Base-by-base conservation (phyloP, 2,113 vertebrate species). In the Platysteira castanea region DNA sequence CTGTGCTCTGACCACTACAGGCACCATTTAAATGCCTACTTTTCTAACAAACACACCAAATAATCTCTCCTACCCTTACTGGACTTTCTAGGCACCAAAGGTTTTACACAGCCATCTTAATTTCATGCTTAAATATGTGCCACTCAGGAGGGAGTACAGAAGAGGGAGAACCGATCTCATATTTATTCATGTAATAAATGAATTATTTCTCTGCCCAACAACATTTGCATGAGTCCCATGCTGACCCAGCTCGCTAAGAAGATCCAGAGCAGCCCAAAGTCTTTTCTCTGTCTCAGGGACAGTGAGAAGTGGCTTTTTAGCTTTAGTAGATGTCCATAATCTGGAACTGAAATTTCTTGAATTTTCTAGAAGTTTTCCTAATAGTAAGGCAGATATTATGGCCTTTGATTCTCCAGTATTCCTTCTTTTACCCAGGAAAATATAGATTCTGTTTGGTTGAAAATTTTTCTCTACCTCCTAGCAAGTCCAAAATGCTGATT, bases 381-480 rank as follows among this genome's bases (percentile, higher is more conserved):
- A 53, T 11, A 37, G 4, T 11, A 50, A 87, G 80, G 6, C 6
- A 69, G 37, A 23, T 60, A 68, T 39, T 42, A 50, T 20, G 10
- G 5, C 9, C 13, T 77, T 54, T 39, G 15, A 33, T 81, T 1
- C 1, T 17, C 3, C 15, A 44, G 7, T 59, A 73, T 42, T 67
- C 18, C 3, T 70, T 68, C 8, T 84, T 54, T 71, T 63, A 47
- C 7, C 6, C 17, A 30, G 9, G 28, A 57, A 92, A 76, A 67
- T 20, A 31, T 0, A 74, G 11, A 5, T 8, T 52, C 53, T 30
- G 4, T 2, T 76, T 50, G 5, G 1, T 46, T 54, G 17, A 12
- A 27, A 77, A 44, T 73, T 59, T 49, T 54, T 2, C 7, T 65
- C 2, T 80, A 21, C 10, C 15, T 84, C 19, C 16, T 50, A 54